Conservation (phyloP, 2,888 invertebrate species). For the Trissoscelio sp. region DNA sequence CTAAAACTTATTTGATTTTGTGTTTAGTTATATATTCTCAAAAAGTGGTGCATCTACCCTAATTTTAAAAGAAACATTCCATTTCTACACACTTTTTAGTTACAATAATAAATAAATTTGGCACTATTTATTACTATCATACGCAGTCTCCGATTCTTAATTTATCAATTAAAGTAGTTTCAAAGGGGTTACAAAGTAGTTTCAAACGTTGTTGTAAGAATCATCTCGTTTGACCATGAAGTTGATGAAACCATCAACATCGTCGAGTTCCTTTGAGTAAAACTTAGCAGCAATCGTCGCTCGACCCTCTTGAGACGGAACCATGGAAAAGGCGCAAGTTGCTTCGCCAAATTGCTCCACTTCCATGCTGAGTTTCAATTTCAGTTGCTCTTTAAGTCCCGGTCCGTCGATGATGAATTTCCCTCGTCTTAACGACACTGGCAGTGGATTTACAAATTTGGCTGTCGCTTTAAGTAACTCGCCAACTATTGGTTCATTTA, state of each 20-base stretch:
- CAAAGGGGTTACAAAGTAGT: background rate
- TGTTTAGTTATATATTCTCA: no score
- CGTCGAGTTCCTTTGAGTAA: slow-evolving; percentile 92
- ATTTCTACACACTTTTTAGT: no score
- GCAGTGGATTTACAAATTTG: slow-evolving; percentile 92
- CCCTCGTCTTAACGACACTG: slow-evolving; percentile 90
- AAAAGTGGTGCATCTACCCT: no score
- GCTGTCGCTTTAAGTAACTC: slow-evolving; percentile 86
- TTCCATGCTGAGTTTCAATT: slow-evolving; percentile 87
- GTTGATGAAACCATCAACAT: slow-evolving; percentile 94
- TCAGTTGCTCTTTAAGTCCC: slow-evolving; percentile 90
- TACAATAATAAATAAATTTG: background rate
- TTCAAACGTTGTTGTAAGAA: slow-evolving; percentile 72
- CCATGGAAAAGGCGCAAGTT: slow-evolving; percentile 89
- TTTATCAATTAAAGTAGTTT: background rate
- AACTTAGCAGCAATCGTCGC: slow-evolving; percentile 95
- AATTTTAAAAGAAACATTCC: no score
- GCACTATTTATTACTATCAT: background rate
- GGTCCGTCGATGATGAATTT: slow-evolving; percentile 93
- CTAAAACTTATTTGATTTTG: no score
- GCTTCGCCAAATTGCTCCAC: slow-evolving; percentile 89
- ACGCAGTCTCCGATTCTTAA: background rate
- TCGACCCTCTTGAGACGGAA: slow-evolving; percentile 91
- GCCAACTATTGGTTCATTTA: slow-evolving; percentile 83
- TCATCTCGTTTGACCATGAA: slow-evolving; percentile 87